Evolutionary conservation across 1,140 invertebrate species (phyloP).

Genomic region (Heliconius melpomene): DNA sequence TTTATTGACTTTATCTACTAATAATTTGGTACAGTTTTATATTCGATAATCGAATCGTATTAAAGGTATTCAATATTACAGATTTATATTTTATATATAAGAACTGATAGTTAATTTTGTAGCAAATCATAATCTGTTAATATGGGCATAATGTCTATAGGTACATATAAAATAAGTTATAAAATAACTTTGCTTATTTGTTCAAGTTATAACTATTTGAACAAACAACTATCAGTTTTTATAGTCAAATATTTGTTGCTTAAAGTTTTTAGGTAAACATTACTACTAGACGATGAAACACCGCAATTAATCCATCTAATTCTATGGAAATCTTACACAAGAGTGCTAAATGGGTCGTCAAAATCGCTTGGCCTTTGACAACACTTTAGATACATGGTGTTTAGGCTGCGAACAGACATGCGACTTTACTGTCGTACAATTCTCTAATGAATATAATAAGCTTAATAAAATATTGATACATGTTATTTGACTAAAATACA

Average conservation of each 20-base stretch:
- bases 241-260: neutral
- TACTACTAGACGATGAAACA: neutral
- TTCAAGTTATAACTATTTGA: neutral
- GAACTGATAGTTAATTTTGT: too few species aligned
- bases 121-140: neutral
- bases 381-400: conserved; percentile 20
- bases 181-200: neutral
- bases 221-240: neutral
- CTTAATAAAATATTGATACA: neutral
- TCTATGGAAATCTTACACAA: conserved; percentile 39
- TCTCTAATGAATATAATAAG: neutral
- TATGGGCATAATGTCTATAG: neutral
- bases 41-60: neutral
- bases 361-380: conserved; percentile 43
- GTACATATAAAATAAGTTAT: neutral
- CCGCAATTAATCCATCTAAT: conserved; percentile 40
- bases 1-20: neutral
- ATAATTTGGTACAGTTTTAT: neutral
- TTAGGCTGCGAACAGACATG: neutral
- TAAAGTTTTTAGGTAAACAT: neutral
- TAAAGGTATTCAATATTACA: too few species aligned
- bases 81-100: too few species aligned
- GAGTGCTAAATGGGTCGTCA: conserved; percentile 39
- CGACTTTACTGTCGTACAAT: conserved; percentile 17
- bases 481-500: neutral